phyloP scores from a whole-genome alignment of 2,888 invertebrate species.

The Lissonota sp. region DNA sequence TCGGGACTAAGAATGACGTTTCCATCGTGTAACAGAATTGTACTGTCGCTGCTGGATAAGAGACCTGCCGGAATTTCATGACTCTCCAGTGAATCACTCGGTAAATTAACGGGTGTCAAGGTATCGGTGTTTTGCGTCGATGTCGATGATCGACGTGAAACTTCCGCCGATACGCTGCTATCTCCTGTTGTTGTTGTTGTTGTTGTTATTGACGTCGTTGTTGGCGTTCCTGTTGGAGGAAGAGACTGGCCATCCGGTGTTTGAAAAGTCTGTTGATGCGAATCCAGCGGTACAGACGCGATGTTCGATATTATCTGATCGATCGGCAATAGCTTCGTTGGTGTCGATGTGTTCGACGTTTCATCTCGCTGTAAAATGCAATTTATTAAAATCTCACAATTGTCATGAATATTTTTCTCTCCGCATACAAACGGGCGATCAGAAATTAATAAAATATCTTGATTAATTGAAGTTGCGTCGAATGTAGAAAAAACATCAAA shows the following conservation, averaged over 20 bases:
- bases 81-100: slow-evolving; percentile 75
- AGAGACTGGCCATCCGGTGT: slow-evolving; percentile 71
- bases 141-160: slow-evolving; percentile 80
- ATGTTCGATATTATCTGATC: slow-evolving; percentile 83
- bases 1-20: slow-evolving; percentile 37
- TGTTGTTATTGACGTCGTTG: not conserved
- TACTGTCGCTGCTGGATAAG: slow-evolving; percentile 65
- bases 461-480: no score
- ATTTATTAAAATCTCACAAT: slow-evolving; percentile 2
- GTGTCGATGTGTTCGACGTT: slow-evolving; percentile 81
- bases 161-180: slow-evolving; percentile 74
- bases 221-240: no score
- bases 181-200: slow-evolving; percentile 43
- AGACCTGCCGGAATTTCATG: slow-evolving; percentile 73
- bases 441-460: no score
- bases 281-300: slow-evolving; percentile 75
- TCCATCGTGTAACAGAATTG: slow-evolving; percentile 51
- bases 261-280: slow-evolving; percentile 70
- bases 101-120: slow-evolving; percentile 79
- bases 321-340: slow-evolving; percentile 81
- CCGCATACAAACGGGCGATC: not conserved
- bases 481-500: no score
- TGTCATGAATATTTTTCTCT: not conserved
- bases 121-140: slow-evolving; percentile 82
- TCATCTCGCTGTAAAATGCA: slow-evolving; percentile 83